phyloP scores from a whole-genome alignment of 1,140 invertebrate genomes.

The Drosophila tropicalis region DNA sequence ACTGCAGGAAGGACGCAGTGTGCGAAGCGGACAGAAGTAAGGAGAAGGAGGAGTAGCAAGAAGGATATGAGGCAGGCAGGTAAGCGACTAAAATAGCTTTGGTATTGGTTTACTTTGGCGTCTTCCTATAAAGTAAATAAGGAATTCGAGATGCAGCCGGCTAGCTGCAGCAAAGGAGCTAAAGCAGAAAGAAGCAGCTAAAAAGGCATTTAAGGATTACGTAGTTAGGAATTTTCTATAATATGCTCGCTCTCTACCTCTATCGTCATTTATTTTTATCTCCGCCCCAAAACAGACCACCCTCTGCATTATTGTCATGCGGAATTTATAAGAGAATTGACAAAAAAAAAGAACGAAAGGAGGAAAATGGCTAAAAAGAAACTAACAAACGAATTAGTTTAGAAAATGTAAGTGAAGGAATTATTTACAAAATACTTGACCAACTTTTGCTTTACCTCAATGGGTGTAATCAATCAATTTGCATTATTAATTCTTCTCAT shows the following conservation, averaged over 20 bases:
- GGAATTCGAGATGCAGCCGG: conserved; percentile 68
- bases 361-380: conserved; percentile 15
- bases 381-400: conserved; percentile 39
- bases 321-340: conserved; percentile 42
- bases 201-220: conserved; percentile 78
- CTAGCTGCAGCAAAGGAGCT: conserved; percentile 44
- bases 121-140: conserved; percentile 75
- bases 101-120: conserved; percentile 63
- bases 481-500: conserved; percentile 17
- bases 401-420: not conserved
- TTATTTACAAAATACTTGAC: conserved; percentile 16
- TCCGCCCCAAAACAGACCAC: not conserved
- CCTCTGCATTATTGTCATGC: conserved; percentile 11
- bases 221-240: conserved; percentile 73
- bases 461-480: conserved; percentile 62
- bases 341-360: conserved; percentile 1
- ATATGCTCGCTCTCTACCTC: conserved; percentile 54
- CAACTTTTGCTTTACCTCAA: conserved; percentile 24
- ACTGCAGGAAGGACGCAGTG: not conserved
- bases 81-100: conserved; percentile 74
- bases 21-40: not conserved
- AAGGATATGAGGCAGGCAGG: conserved; percentile 34
- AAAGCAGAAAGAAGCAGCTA: conserved; percentile 50
- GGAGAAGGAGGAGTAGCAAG: conserved; percentile 37
- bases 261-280: conserved; percentile 47